A percentile compares a stretch with the other conserved stretches of the same genome.
These are phyloP conservation scores for Urocyon cinereoargenteus DNA, from an alignment of 2,797 vertebrate species.

Conservation along the genomic window DNA sequence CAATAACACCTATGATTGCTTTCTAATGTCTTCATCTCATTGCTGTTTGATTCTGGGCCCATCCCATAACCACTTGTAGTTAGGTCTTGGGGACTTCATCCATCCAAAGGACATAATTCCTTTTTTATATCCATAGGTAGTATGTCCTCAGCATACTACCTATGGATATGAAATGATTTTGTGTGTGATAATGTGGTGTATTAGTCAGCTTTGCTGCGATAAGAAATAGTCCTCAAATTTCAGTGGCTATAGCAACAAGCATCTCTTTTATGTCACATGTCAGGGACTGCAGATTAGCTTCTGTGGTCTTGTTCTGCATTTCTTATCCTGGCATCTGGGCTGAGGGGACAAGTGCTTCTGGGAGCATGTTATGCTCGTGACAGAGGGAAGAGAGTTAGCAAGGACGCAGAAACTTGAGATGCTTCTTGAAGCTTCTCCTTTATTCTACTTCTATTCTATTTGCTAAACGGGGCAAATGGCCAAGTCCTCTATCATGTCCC, in stretches of 20 bases:
- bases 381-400: neutral
- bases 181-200: neutral
- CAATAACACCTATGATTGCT: neutral
- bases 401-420: neutral
- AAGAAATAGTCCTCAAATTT: neutral
- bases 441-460: neutral
- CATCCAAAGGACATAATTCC: neutral
- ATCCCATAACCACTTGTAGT: neutral
- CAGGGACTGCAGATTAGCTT: neutral
- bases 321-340: neutral
- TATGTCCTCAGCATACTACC: neutral
- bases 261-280: fast-evolving
- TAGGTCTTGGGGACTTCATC: neutral
- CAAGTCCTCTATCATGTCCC: neutral
- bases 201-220: neutral
- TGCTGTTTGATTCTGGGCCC: neutral
- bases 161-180: neutral
- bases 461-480: neutral
- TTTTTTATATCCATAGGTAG: neutral
- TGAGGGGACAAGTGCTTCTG: neutral
- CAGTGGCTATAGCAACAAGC: neutral
- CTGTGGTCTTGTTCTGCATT: neutral
- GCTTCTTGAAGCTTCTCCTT: neutral
- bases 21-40: neutral
- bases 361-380: neutral